Evolutionary conservation across 2,113 vertebrate species (phyloP).

Genomic region (Cinclus mexicanus): DNA sequence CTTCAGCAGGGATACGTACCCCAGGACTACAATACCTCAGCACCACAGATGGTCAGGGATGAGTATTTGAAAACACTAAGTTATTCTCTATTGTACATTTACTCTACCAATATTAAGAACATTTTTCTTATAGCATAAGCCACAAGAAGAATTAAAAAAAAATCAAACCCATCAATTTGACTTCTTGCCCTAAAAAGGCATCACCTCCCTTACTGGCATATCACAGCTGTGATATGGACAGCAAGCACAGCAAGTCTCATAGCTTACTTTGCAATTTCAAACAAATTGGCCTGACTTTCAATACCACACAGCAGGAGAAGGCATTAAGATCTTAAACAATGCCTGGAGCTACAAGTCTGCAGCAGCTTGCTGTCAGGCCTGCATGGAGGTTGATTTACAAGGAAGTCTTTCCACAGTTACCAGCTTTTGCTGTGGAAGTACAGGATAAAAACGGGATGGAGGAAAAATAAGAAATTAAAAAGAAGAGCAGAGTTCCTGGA

Average conservation of each 20-base stretch:
- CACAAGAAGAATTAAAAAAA: background rate
- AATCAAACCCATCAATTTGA: background rate
- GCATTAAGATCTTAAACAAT: constrained; percentile 10
- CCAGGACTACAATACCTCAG: background rate
- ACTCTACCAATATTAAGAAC: background rate
- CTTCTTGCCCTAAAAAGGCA: background rate
- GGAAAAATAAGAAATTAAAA: background rate
- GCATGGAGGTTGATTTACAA: background rate
- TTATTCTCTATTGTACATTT: background rate
- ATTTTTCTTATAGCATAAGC: background rate
- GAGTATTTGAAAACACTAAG: background rate
- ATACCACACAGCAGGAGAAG: background rate
- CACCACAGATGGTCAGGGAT: background rate
- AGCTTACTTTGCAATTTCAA: constrained; percentile 9
- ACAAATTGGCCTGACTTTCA: constrained; percentile 2
- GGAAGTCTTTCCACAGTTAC: background rate
- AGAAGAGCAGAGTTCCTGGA: background rate
- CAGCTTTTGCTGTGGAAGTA: background rate
- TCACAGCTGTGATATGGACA: background rate
- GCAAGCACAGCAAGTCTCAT: background rate
- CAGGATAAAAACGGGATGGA: background rate
- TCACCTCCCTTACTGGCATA: background rate
- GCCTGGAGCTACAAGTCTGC: background rate
- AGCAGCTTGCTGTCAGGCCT: constrained; percentile 17
- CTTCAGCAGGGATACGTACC: background rate